Conservation (phyloP, 2,113 vertebrate species). For the Eonycteris spelaea region DNA sequence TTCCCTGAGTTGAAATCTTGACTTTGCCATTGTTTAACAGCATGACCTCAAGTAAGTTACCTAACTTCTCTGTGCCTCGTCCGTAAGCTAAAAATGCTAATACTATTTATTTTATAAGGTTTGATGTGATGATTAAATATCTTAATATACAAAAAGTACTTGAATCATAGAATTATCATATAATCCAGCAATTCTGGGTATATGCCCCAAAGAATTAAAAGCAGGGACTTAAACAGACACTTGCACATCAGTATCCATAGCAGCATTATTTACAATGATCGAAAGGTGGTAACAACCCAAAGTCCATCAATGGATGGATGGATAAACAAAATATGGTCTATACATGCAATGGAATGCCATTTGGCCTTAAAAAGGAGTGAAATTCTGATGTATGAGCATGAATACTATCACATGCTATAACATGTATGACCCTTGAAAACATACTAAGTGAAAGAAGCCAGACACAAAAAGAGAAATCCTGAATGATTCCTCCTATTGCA, state of each 20-base stretch:
- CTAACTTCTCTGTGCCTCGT: neutral
- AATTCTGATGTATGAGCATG: neutral
- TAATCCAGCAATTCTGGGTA: neutral
- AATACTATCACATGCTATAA: neutral
- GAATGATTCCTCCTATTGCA: neutral
- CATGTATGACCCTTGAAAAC: neutral
- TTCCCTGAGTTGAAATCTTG: neutral
- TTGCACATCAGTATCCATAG: rapidly evolving
- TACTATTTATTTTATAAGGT: neutral
- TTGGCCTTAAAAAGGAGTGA: neutral
- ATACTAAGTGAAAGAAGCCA: neutral
- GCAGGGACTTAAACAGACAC: neutral
- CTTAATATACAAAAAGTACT: neutral
- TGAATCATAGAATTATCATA: neutral
- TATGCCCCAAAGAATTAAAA: neutral
- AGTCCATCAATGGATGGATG: neutral
- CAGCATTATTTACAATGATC: neutral
- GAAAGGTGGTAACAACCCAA: neutral
- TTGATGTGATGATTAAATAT: neutral
- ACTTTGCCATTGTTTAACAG: neutral
- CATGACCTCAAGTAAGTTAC: neutral
- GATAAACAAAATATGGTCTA: neutral
- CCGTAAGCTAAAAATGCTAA: neutral
- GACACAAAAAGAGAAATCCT: neutral
- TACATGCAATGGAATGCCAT: neutral